phyloP scores from a whole-genome alignment of 2,797 vertebrate species.

The Huso huso region DNA sequence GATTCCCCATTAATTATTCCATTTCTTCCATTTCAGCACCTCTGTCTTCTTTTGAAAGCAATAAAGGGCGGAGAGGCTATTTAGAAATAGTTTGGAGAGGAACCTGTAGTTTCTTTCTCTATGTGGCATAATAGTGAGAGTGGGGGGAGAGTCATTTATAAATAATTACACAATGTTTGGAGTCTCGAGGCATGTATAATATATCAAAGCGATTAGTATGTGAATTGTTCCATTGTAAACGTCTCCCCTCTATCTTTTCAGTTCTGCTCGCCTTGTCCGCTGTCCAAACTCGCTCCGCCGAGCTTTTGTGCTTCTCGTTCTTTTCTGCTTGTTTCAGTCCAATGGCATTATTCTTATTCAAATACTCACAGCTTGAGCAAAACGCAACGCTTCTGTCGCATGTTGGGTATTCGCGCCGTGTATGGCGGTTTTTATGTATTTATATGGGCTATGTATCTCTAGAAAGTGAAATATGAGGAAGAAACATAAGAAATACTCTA shows the following conservation, averaged over 20 bases:
- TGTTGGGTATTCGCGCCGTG: constrained; percentile 59
- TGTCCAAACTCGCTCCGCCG: constrained; percentile 86
- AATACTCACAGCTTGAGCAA: constrained; percentile 89
- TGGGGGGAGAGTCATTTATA: constrained; percentile 95
- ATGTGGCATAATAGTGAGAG: constrained; percentile 71
- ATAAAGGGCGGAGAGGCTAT: constrained; percentile 66
- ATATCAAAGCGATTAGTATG: constrained; percentile 99
- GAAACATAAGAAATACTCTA: no score
- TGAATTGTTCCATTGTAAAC: constrained; percentile 94
- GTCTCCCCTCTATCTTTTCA: constrained; percentile 80
- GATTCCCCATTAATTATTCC: constrained; percentile 95
- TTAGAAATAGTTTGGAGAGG: constrained; percentile 87
- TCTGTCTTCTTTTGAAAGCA: constrained; percentile 62
- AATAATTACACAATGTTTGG: constrained; percentile 99
- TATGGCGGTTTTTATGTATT: no score
- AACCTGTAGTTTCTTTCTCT: constrained; percentile 95
- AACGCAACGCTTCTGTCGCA: constrained; percentile 74
- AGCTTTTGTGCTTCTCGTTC: constrained; percentile 90
- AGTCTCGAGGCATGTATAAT: constrained; percentile 98
- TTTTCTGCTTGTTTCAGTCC: constrained; percentile 91
- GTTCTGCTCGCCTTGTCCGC: constrained; percentile 85
- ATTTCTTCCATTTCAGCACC: constrained; percentile 69
- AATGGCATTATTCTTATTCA: constrained; percentile 92
- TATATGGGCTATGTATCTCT: no score
- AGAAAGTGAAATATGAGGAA: no score